Evolutionary conservation across 37 sponge, comb jelly and placozoan genomes (phyloP).

Genomic region (Ianthella basta): DNA sequence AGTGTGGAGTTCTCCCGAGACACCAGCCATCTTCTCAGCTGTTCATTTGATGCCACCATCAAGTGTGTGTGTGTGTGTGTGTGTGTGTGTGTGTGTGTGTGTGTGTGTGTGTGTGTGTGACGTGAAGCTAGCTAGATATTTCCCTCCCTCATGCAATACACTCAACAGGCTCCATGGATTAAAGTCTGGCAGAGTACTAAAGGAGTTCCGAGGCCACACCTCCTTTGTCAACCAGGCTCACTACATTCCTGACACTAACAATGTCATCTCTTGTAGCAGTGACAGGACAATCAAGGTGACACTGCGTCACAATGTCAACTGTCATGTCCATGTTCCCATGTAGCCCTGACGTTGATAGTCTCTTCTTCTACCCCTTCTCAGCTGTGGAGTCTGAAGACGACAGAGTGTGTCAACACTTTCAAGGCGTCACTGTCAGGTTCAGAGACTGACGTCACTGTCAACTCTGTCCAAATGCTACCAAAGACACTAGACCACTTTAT

Average conservation of each 20-base stretch:
- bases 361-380: constrained; percentile 29
- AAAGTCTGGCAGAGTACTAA: constrained; percentile 93
- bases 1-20: constrained; percentile 86
- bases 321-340: neutral
- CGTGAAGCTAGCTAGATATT: neutral
- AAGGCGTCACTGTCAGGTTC: constrained; percentile 69
- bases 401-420: constrained; percentile 90
- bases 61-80: constrained; percentile 50
- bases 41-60: constrained; percentile 84
- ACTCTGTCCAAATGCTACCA: constrained; percentile 83
- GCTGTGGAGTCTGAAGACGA: constrained; percentile 96
- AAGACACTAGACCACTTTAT: constrained; percentile 88
- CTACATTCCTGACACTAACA: constrained; percentile 87
- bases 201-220: constrained; percentile 96
- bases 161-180: constrained; percentile 84
- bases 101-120: neutral
- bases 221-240: constrained; percentile 92
- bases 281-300: constrained; percentile 92
- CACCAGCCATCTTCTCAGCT: constrained; percentile 85
- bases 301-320: neutral
- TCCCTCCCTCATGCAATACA: neutral
- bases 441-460: constrained; percentile 82
- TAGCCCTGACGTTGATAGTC: neutral
- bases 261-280: constrained; percentile 84
- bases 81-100: constrained; percentile 10